phyloP scores from a whole-genome alignment of 2,888 invertebrate genomes.

The Agrotis segetum region DNA sequence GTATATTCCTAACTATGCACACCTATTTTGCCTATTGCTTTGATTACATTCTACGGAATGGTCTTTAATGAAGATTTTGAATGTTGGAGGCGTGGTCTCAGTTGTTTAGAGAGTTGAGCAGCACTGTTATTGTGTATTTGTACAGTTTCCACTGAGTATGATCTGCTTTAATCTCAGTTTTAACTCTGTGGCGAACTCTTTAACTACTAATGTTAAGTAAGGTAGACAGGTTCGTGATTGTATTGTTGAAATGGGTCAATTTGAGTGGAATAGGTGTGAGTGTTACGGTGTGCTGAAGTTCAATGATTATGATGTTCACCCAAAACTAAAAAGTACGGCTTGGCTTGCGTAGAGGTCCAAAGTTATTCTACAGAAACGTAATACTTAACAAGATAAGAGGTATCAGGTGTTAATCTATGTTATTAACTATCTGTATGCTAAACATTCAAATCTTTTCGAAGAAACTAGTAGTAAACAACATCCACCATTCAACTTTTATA shows the following conservation, averaged over 20 bases:
- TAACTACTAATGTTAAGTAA: constrained; percentile 26
- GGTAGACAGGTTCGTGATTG: constrained; percentile 32
- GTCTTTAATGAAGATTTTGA: constrained; percentile 88
- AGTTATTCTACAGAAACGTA: too few relatives aligned
- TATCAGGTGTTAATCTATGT: too few relatives aligned
- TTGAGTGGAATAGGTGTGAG: not conserved
- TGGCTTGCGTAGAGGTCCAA: too few relatives aligned
- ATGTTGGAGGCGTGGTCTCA: constrained; percentile 80
- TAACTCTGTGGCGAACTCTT: constrained; percentile 48
- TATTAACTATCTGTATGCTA: too few relatives aligned
- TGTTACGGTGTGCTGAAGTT: not conserved
- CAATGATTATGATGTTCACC: too few relatives aligned
- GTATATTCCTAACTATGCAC: constrained; percentile 84
- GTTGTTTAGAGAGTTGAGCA: constrained; percentile 79
- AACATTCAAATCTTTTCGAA: too few relatives aligned
- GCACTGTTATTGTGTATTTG: constrained; percentile 71
- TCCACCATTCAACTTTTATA: too few relatives aligned
- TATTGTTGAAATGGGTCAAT: constrained; percentile 19
- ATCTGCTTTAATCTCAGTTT: constrained; percentile 60
- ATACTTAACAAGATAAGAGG: too few relatives aligned
- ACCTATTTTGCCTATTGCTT: constrained; percentile 89
- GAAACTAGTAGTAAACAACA: too few relatives aligned
- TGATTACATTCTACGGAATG: constrained; percentile 87
- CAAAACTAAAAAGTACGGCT: too few relatives aligned
- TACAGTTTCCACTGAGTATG: constrained; percentile 61